Conservation (phyloP, 1,140 invertebrate species). For the Piezodorus guildinii region DNA sequence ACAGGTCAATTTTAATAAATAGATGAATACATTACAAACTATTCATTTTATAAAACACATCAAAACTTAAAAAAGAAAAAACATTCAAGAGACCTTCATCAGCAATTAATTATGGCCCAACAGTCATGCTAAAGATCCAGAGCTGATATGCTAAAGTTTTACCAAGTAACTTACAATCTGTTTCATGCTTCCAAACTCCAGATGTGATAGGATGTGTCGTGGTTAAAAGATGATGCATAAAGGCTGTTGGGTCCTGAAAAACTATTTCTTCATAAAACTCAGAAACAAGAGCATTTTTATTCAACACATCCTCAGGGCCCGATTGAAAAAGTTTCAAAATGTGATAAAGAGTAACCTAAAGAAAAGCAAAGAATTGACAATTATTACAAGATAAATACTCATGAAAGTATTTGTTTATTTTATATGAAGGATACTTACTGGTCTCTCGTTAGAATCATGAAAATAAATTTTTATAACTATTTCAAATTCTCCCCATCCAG, state of each 20-base stretch:
- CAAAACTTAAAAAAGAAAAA: too few species aligned
- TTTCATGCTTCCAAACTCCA: constrained; percentile 72
- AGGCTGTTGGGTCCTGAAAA: constrained; percentile 87
- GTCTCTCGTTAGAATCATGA: constrained; percentile 89
- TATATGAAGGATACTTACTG: constrained; percentile 48
- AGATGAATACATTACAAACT: too few species aligned
- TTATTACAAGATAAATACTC: too few species aligned
- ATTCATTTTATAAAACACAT: too few species aligned
- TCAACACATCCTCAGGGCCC: constrained; percentile 46
- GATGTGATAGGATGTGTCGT: constrained; percentile 61
- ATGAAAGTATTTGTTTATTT: too few species aligned
- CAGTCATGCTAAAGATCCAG: too few species aligned
- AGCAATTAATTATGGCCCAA: too few species aligned
- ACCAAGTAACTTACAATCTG: constrained; percentile 63
- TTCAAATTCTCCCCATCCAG: constrained; percentile 99
- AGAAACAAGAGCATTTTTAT: constrained; percentile 73
- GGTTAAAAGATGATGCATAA: constrained; percentile 81
- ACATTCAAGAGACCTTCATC: too few species aligned
- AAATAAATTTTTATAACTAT: constrained; percentile 98
- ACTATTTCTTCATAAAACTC: constrained; percentile 97
- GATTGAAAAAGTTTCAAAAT: constrained; percentile 90
- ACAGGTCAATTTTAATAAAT: too few species aligned
- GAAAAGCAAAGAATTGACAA: neutral
- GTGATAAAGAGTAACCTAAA: constrained; percentile 87
- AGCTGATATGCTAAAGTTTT: neutral